These are phyloP conservation scores for Panthera tigris DNA, from an alignment of 2,113 vertebrate genomes.

Conservation along the genomic window DNA sequence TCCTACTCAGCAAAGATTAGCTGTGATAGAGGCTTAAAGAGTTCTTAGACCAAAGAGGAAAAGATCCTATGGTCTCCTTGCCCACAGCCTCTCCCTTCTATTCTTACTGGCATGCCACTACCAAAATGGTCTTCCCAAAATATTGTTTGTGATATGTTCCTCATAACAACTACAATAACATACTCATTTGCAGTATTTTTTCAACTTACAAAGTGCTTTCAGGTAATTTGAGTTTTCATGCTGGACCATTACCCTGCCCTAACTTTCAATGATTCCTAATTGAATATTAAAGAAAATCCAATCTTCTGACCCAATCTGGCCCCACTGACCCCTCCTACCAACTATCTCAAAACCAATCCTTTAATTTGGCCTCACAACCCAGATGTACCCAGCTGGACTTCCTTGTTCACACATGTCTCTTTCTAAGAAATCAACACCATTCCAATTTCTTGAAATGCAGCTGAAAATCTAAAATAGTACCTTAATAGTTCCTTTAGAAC, in stretches of 20 bases:
- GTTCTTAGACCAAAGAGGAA: neutral
- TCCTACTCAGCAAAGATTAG: neutral
- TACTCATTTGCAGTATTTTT: neutral
- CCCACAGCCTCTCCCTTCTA: neutral
- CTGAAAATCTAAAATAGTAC: neutral
- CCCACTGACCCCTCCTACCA: neutral
- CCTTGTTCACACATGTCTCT: neutral
- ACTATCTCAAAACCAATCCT: neutral
- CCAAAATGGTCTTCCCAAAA: neutral
- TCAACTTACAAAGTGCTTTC: neutral
- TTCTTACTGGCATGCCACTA: neutral
- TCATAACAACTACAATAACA: neutral
- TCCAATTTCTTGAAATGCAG: neutral
- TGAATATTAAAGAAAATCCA: neutral
- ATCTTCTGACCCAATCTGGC: neutral
- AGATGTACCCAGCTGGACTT: neutral
- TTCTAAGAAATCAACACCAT: neutral
- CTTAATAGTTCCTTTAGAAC: neutral
- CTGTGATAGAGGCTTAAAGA: neutral
- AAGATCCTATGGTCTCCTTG: too few species aligned
- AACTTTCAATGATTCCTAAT: neutral
- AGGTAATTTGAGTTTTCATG: neutral
- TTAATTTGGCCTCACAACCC: neutral
- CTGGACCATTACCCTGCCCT: neutral
- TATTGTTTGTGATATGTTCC: neutral